Percentiles rank a stretch among this genome's conserved stretches.
These are phyloP conservation scores for Schizopygopsis malacanthus DNA, from an alignment of 2,797 vertebrate genomes.

Conservation along the genomic window DNA sequence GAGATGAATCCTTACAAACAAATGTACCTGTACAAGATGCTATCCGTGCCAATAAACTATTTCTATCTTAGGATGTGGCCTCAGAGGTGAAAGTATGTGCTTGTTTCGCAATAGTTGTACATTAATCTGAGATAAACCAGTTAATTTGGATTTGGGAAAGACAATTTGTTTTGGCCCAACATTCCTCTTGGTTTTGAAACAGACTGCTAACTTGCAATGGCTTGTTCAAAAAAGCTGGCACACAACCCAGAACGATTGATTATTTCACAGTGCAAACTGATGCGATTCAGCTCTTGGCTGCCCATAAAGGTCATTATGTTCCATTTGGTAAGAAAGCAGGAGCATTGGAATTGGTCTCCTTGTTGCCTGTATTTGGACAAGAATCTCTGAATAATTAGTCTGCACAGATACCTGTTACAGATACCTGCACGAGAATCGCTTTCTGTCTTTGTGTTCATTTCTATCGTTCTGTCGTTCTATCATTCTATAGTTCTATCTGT, in stretches of 20 bases:
- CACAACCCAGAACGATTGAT: constrained; percentile 45
- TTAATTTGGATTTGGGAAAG: constrained; percentile 41
- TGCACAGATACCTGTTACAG: constrained; percentile 51
- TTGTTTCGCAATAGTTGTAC: constrained; percentile 34
- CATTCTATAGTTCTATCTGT: no score
- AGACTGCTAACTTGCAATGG: constrained; percentile 57
- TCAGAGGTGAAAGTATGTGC: neutral
- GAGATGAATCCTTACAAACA: constrained; percentile 29
- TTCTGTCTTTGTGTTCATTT: neutral
- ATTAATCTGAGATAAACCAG: constrained; percentile 52
- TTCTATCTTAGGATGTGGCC: neutral
- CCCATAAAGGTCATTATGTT: constrained; percentile 50
- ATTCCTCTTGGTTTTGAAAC: constrained; percentile 51
- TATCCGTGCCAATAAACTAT: constrained; percentile 3
- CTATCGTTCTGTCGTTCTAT: no score
- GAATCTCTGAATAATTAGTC: constrained; percentile 35
- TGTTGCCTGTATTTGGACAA: constrained; percentile 50
- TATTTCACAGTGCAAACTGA: constrained; percentile 53
- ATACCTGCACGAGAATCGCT: constrained; percentile 42
- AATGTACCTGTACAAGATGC: neutral
- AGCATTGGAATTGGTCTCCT: constrained; percentile 44
- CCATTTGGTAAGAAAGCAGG: constrained; percentile 51
- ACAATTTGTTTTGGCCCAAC: constrained; percentile 50
- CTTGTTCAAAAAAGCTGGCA: constrained; percentile 54
- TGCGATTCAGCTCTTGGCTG: constrained; percentile 48